Evolutionary conservation across 2,888 invertebrate genomes (phyloP), one percentile per base, ranked within the genome.

Genomic region (Drosophila colorata): DNA sequence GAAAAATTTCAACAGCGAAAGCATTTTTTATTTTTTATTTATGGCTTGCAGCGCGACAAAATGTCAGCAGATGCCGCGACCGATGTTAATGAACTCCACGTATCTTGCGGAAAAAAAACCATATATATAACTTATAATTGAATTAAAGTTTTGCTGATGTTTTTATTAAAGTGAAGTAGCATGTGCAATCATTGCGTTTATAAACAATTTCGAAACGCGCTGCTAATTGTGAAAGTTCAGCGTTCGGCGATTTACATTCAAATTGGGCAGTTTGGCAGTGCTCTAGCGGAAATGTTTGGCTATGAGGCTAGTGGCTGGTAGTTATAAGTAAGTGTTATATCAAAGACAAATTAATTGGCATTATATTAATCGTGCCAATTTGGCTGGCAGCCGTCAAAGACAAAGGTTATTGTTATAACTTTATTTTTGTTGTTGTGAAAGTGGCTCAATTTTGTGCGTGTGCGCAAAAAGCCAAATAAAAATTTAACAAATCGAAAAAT

Each of bases 291-390:
- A 47, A 25, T 35, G 13, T 46, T 57, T 37, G 53, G 35, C 41
- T 16, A 60, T 37, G 57, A 35, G 49, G 31, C 23, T 52, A 35
- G 14, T 28, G 49, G 31, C 25, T 52, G 40, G 23, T 23, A 51
- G 35, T 43, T 56, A 14, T 37, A 14, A 25, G 31, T 58, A 38
- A 49, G 47, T 69, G 16, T 49, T 46, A 59, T 52, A 46, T 52
- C 56, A 73, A 73, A 52, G 51, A 41, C 65, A 58, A 53, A 66
- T 69, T 75, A 80, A 78, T 82, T 82, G 73, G 37, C 64, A 66
- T 73, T 73, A 78, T 76, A 83, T 83, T 70, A 82, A 86, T 80
- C 44, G 69, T 63, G 59, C 11, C 69, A 68, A 80, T 63, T 72
- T 48, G 44, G 13, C 33, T 6, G 33, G n/a, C n/a, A 47, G 46